Base-by-base conservation (phyloP, 2,113 vertebrate genomes). In the Accipiter cooperii region DNA sequence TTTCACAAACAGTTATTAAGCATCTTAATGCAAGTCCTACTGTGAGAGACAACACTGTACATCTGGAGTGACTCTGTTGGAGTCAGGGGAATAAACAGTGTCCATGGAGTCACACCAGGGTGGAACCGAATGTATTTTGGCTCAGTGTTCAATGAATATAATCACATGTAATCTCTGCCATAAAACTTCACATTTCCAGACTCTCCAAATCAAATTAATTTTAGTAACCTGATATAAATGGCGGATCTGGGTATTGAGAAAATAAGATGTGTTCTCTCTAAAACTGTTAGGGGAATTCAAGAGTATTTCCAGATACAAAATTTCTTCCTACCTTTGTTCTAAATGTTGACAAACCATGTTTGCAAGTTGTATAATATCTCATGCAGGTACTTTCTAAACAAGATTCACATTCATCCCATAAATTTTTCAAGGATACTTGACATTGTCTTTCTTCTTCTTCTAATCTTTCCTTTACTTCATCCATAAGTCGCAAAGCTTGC, bases 371-470 rank as follows among this genome's bases (percentile, higher is more conserved):
- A 46, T 99, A 98, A 89, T 98, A 99, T 78, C 92, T 98, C 97
- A 99, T 98, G 78, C 99, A 99, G 21, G 97, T 97, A 12, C 98
- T 98, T 96, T 99, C 98, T 96, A 99, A 98, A 83, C 99, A 99
- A 58, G 98, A 97, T 79, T 98, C 96, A 97, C 99, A 99, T 95
- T 98, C 97, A 46, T 99, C 98, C 99, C 99, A 99, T 80, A 98
- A 97, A 51, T 97, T 93, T 93, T 98, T 98, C 82, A 98, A 84
- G 74, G 98, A 98, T 77, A 97, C 95, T 92, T 98, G 98, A 88
- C 99, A 99, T 63, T 98, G 97, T 85, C 97, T 97, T 98, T 99
- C 98, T 54, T 98, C 98, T 94, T 99, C 98, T 81, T 98, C 96
- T 96, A 99, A 96, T 97, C 98, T 99, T 96, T 98, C 98, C 31